phyloP scores from a whole-genome alignment of 2,113 vertebrate genomes.

The Gopherus flavomarginatus region DNA sequence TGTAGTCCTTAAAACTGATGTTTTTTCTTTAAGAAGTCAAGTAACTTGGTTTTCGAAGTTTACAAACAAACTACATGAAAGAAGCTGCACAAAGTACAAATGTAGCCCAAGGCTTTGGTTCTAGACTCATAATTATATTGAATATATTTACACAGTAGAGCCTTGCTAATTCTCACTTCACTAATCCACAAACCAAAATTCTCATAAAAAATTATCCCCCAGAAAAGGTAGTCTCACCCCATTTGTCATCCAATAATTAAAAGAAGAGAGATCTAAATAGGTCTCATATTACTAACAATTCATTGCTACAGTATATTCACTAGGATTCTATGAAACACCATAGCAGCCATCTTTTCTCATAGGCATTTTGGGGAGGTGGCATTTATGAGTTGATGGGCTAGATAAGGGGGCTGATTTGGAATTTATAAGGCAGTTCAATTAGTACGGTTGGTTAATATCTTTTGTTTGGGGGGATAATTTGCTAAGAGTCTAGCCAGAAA shows the following conservation, averaged over 20 bases:
- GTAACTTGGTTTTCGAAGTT: not conserved
- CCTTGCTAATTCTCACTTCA: not conserved
- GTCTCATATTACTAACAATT: slow-evolving; percentile 36
- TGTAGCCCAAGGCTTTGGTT: not conserved
- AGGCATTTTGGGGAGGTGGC: not conserved
- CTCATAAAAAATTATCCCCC: rapidly evolving
- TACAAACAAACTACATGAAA: not conserved
- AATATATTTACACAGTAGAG: rapidly evolving
- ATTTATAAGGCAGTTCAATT: slow-evolving; percentile 42
- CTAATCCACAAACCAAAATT: not conserved
- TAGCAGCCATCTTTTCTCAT: slow-evolving; percentile 30
- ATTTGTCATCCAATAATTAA: slow-evolving; percentile 27
- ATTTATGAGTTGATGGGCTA: not conserved
- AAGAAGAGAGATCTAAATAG: slow-evolving; percentile 21
- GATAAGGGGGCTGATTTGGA: not conserved
- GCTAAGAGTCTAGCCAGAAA: not conserved
- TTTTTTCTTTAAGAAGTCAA: not conserved
- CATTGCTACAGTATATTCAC: slow-evolving; percentile 12
- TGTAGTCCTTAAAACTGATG: not conserved
- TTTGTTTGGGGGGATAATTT: slow-evolving; percentile 28
- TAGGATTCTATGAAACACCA: not conserved
- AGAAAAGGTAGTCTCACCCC: rapidly evolving
- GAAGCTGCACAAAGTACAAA: not conserved
- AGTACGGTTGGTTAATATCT: slow-evolving; percentile 52
- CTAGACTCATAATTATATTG: not conserved